Evolutionary conservation across 2,113 vertebrate genomes (phyloP).

Genomic region (Litocranius walleri): DNA sequence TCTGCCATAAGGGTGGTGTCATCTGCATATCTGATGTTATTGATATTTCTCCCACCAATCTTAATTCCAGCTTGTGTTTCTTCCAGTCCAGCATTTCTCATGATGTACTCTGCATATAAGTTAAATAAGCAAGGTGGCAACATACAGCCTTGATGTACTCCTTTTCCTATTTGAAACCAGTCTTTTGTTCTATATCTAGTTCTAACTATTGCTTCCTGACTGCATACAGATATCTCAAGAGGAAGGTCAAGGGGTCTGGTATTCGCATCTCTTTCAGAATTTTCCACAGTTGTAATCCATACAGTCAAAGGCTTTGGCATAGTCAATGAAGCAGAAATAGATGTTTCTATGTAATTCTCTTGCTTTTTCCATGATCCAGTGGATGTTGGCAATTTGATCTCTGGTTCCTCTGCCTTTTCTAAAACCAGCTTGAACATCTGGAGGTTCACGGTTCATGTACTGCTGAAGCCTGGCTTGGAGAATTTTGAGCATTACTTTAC

Average conservation of each 20-base stretch:
- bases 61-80: neutral
- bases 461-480: neutral
- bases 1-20: neutral
- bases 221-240: neutral
- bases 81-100: neutral
- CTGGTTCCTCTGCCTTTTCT: neutral
- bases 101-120: neutral
- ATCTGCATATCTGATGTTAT: neutral
- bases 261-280: neutral
- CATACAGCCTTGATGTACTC: neutral
- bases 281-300: neutral
- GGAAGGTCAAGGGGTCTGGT: neutral
- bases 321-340: neutral
- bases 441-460: neutral
- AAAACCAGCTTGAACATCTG: too few relatives aligned
- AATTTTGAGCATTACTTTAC: neutral
- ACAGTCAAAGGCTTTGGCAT: neutral
- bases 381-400: neutral
- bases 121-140: neutral
- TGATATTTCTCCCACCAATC: neutral
- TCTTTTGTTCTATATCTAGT: neutral
- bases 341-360: neutral
- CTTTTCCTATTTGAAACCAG: neutral
- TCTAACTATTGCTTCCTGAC: neutral
- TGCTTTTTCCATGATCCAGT: rapidly evolving